phyloP scores from a whole-genome alignment of 2,113 vertebrate species.

The Coracopsis vasa region DNA sequence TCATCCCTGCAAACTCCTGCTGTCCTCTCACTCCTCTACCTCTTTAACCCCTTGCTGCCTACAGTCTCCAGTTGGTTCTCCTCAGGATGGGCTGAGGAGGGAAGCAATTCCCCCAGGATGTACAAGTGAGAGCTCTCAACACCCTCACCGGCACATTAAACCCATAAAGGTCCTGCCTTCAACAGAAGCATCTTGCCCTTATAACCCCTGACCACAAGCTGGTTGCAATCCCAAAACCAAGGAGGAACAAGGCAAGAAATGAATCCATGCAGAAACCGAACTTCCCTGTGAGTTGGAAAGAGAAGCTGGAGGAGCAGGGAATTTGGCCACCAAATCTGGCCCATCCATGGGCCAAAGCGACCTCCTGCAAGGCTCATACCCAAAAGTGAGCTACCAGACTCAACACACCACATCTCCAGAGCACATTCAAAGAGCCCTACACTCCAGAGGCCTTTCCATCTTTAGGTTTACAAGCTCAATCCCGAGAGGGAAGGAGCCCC shows the following conservation, averaged over 20 bases:
- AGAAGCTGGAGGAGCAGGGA: neutral
- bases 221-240: neutral
- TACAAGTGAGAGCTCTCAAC: neutral
- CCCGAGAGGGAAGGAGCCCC: neutral
- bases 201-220: rapidly evolving
- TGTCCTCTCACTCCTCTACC: rapidly evolving
- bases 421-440: rapidly evolving
- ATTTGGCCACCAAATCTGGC: neutral
- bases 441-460: neutral
- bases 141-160: neutral
- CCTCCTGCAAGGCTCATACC: neutral
- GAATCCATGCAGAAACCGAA: neutral
- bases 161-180: neutral
- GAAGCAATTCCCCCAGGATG: neutral
- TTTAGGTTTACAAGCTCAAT: neutral
- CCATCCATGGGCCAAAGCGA: neutral
- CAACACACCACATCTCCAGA: neutral
- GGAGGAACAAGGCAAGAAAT: neutral
- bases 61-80: neutral
- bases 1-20: neutral
- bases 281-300: neutral
- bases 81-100: neutral
- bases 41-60: neutral
- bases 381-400: rapidly evolving
- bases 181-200: neutral